A percentile compares a stretch with the other conserved stretches of the same genome.
Evolutionary conservation across 2,888 invertebrate species (phyloP).

Genomic region (Erebia palarica): DNA sequence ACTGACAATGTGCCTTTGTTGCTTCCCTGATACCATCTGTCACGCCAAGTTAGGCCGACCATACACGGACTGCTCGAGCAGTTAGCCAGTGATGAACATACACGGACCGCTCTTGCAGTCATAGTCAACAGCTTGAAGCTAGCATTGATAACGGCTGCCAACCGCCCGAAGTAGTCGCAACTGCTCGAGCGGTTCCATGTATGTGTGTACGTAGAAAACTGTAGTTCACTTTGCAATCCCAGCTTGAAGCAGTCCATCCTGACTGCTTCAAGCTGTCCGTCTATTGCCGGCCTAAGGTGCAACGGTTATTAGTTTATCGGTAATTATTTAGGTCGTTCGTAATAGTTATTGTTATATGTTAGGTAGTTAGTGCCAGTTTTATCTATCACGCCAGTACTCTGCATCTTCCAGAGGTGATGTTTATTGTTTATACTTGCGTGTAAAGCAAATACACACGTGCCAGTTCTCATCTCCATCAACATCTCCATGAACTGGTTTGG

Average conservation of each 20-base stretch:
- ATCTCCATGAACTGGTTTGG: background rate
- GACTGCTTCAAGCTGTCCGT: background rate
- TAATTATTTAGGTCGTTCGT: conserved; percentile 66
- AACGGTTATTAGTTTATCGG: conserved; percentile 50
- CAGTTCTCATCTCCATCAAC: background rate
- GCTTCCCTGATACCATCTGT: conserved; percentile 7
- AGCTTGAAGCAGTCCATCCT: background rate
- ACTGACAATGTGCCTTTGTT: conserved; percentile 13
- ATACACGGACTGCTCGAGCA: background rate
- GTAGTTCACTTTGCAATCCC: background rate
- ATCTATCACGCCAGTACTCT: conserved; percentile 43
- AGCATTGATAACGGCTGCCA: background rate
- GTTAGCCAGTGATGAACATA: background rate
- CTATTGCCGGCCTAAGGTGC: conserved; percentile 4
- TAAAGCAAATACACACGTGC: background rate
- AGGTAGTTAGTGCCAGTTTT: conserved; percentile 36
- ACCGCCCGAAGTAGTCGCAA: background rate
- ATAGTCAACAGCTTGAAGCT: too few species aligned
- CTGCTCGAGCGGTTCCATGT: background rate
- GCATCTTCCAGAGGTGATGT: conserved; percentile 23
- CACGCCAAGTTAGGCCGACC: background rate
- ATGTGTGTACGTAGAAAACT: background rate
- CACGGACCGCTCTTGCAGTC: too few species aligned
- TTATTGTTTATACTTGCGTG: conserved; percentile 1
- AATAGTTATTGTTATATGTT: conserved; percentile 61